Percentiles rank a stretch among this genome's conserved stretches.
phyloP scores from a whole-genome alignment of 2,113 vertebrate genomes.

The Saccopteryx leptura region DNA sequence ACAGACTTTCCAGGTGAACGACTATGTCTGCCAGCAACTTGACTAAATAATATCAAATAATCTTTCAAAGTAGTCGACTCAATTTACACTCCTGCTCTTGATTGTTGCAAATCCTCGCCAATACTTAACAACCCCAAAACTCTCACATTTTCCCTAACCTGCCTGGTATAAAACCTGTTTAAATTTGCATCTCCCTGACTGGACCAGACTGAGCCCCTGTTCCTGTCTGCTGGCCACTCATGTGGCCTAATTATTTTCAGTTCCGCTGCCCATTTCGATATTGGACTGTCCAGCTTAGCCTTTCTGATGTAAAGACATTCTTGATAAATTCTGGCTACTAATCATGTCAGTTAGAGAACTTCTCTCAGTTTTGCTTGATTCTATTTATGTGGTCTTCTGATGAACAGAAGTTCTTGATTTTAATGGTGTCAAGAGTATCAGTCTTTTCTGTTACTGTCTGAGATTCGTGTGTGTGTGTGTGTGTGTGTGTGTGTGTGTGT shows the following conservation, averaged over 20 bases:
- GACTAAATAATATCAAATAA: slow-evolving; percentile 9
- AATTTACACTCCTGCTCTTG: neutral
- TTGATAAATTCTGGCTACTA: neutral
- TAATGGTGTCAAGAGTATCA: neutral
- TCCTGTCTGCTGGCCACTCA: neutral
- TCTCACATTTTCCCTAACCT: neutral
- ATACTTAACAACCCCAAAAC: neutral
- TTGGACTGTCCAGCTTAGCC: neutral
- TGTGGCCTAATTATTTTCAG: neutral
- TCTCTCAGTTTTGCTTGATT: neutral
- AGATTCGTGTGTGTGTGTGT: neutral
- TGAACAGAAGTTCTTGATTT: neutral
- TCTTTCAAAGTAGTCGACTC: neutral
- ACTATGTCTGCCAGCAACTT: neutral
- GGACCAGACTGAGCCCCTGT: neutral
- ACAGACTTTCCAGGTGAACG: neutral
- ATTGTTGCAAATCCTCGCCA: neutral
- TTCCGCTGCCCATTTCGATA: neutral
- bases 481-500: neutral
- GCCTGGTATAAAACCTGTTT: neutral
- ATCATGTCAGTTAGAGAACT: neutral
- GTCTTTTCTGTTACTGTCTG: neutral
- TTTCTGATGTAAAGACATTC: neutral
- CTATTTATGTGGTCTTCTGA: neutral
- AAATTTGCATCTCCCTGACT: neutral